Evolutionary conservation across 1,140 invertebrate genomes (phyloP).

Genomic region (Drosophila santomea): DNA sequence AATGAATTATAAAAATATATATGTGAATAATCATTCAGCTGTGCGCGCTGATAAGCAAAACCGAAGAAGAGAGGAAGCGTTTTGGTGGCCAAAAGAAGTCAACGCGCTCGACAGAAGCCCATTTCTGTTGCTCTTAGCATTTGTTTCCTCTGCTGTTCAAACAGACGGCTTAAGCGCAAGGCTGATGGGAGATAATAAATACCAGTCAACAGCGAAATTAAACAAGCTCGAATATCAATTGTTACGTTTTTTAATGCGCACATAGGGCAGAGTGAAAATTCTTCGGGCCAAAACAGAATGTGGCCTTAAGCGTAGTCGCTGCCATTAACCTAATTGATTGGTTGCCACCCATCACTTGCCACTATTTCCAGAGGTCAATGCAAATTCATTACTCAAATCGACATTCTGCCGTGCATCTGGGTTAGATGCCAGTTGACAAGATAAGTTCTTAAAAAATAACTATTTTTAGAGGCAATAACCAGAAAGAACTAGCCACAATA

Average conservation of each 20-base stretch:
- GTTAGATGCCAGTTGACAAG: conserved; percentile 19
- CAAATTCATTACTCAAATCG: conserved; percentile 75
- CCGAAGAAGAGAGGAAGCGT: neutral
- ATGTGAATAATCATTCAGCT: conserved; percentile 55
- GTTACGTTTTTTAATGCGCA: conserved; percentile 45
- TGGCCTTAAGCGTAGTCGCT: conserved; percentile 8
- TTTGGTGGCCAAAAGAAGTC: conserved; percentile 19
- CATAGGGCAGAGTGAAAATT: conserved; percentile 1
- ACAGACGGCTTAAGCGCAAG: conserved; percentile 21
- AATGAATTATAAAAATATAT: conserved; percentile 55
- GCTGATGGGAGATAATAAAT: conserved; percentile 33
- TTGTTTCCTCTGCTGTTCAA: conserved; percentile 38
- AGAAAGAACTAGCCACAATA: neutral
- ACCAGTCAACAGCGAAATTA: conserved; percentile 12
- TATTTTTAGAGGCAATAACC: conserved; percentile 11
- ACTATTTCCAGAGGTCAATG: conserved; percentile 39
- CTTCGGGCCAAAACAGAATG: neutral
- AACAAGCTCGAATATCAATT: conserved; percentile 33
- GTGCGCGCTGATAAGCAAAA: conserved; percentile 50
- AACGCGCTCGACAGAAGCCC: conserved; percentile 36
- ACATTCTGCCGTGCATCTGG: conserved; percentile 20
- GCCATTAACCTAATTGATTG: conserved; percentile 72
- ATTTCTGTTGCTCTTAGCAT: conserved; percentile 15
- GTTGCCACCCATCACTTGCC: conserved; percentile 37
- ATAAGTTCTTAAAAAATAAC: neutral